Evolutionary conservation across 1,140 invertebrate genomes (phyloP), one percentile per base, ranked within the genome.

Genomic region (Pseudomyrmex concolor): DNA sequence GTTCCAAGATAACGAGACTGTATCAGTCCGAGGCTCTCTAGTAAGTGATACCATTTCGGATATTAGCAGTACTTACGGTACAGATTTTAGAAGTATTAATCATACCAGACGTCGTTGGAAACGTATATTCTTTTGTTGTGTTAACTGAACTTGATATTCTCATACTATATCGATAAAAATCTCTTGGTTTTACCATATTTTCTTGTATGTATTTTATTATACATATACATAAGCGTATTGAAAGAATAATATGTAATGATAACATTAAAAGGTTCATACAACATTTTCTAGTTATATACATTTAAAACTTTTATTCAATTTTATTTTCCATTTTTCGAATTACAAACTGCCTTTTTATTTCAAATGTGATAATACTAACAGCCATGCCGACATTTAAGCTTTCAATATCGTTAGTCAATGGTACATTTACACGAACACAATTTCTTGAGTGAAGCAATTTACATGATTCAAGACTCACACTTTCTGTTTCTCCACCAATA

Each of bases 401-500:
- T 55, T 99, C 97, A 2, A 98, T 95, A 12, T 95, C 95, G 92
- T 96, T 96, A 80, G 95, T 95, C 82, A 99, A 91, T 1, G 98
- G 98, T 87, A 99, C 97, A 91, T 97, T 96, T 13, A 98, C 83
- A 88, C 96, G 94, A 45, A 95, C 89, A 54, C 96, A 97, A 83
- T 95, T 95, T 86, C 91, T 93, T 15, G 94, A 92, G 68, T 93
- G 89, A 4, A 95, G 93, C 34, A 97, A 94, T 87, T 95, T 93
- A 84, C 95, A 95, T 10, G 96, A 96, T 73, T 97, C 95, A 55
- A 95, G 86, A 95, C 97, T 97, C 4, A 99, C 94, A 0, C 98
- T 97, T 92, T 97, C 95, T 17, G 97, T 98, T 94, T 99, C 98
- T n/a, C 98, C 97, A 25, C 98, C 97, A 87, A 99, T 95, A 51